Percentiles rank a stretch among this genome's conserved stretches.
phyloP scores from a whole-genome alignment of 2,888 invertebrate genomes.

The Sympetrum striolatum region DNA sequence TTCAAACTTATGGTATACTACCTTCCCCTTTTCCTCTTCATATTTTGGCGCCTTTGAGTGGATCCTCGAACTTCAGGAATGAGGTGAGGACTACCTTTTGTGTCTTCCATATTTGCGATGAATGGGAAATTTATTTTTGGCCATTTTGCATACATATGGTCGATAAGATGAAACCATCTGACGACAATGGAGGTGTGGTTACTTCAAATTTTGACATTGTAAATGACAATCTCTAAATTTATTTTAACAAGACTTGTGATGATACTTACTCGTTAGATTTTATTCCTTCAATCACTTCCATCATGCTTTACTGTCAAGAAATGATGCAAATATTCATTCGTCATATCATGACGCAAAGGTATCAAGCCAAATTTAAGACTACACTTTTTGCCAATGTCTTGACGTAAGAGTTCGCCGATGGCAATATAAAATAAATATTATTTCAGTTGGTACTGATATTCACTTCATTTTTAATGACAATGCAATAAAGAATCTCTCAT shows the following conservation, averaged over 20 bases:
- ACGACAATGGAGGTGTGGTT: not conserved
- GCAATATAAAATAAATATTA: not conserved
- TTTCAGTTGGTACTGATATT: not conserved
- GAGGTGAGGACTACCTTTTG: not conserved
- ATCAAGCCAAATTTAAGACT: not conserved
- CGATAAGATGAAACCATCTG: conserved; percentile 39
- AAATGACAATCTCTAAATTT: not conserved
- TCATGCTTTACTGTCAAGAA: not conserved
- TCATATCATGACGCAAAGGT: not conserved
- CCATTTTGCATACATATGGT: conserved; percentile 40
- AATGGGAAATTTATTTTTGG: conserved; percentile 19
- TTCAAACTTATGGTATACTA: not conserved
- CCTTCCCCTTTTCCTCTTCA: conserved; percentile 24
- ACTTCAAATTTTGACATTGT: not conserved
- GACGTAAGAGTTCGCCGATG: not conserved
- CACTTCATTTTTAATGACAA: not conserved
- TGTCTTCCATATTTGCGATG: not conserved
- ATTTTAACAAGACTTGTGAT: not conserved
- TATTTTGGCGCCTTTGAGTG: not conserved
- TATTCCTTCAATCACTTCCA: conserved; percentile 19
- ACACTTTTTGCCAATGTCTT: not conserved
- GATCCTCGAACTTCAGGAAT: not conserved
- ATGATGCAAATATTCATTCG: not conserved
- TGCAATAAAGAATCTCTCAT: not conserved
- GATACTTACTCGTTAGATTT: conserved; percentile 21